Base-by-base conservation (phyloP, 2,888 invertebrate genomes). In the Spodoptera littoralis region DNA sequence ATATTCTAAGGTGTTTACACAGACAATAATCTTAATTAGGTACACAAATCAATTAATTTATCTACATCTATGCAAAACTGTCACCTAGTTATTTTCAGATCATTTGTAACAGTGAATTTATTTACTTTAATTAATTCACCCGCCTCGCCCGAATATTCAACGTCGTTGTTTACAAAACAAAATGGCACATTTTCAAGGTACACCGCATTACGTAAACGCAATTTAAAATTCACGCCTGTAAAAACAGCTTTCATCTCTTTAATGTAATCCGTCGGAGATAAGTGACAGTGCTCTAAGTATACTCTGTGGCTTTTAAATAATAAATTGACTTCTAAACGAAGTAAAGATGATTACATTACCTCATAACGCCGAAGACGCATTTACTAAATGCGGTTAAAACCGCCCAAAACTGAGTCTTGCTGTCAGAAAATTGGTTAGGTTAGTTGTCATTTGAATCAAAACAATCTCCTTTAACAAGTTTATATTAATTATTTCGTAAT, bases 141-240 rank as follows among this genome's bases (percentile, higher is more conserved):
- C 66, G 53, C 47, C 47, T 47, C 43, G 43, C 49, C 47, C 41
- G 46, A 72, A 65, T 70, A 55, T 60, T 45, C 46, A 66, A 70
- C 60, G 63, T 56, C 49, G 49, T 64, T 76, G 60, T 74, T 74
- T 64, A 72, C 65, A 49, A 69, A 77, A 73, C 67, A 81, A 76
- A 70, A 75, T 75, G 66, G 58, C 72, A 41, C 61, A 60, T 60
- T 72, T 68, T 73, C 64, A 70, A 72, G 68, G 60, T 73, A 71
- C 69, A 79, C 62, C 76, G 76, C 70, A 62, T 79, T 79, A 82
- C 77, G 84, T 80, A 83, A 84, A 88, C 77, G 84, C 83, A 90
- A 90, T 91, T 90, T 91, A 88, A 91, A 90, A 90, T 92, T 90
- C 87, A 89, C 85, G 88, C 83, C 85, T 88, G 85, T 88, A 87